Percentiles rank a stretch among this genome's conserved stretches.
Conservation (phyloP, 2,888 invertebrate species). For the Melanophora roralis region DNA sequence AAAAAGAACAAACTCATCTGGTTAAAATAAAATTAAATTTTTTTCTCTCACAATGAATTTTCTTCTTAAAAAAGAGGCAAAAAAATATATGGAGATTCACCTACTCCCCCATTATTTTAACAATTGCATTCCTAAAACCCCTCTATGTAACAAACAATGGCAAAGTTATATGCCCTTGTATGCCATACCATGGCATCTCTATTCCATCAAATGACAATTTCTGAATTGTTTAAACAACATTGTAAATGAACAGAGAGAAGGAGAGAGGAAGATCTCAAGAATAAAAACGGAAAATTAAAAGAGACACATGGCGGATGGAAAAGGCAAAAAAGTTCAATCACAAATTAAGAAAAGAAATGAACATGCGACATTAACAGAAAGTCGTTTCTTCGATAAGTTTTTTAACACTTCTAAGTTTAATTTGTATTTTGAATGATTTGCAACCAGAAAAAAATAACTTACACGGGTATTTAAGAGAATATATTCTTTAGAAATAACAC, state of each 20-base stretch:
- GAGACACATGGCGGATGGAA: constrained; percentile 48
- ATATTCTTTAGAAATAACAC: too few species aligned
- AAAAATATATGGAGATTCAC: constrained; percentile 27
- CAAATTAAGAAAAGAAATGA: constrained; percentile 63
- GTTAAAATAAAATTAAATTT: constrained; percentile 35
- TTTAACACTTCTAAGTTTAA: background rate
- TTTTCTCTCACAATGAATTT: constrained; percentile 1
- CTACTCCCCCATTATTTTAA: constrained; percentile 4
- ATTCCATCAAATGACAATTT: constrained; percentile 61
- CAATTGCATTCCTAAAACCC: constrained; percentile 9
- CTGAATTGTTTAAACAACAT: constrained; percentile 34
- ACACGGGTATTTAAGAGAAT: background rate
- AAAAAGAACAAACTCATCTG: constrained; percentile 51
- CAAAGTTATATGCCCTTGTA: constrained; percentile 50
- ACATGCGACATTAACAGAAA: constrained; percentile 62
- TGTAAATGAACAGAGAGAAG: constrained; percentile 6
- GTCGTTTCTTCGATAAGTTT: constrained; percentile 17
- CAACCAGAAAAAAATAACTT: background rate
- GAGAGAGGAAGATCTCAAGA: too few species aligned
- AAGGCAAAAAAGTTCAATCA: constrained; percentile 60
- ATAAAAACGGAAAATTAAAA: constrained; percentile 44
- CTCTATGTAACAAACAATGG: constrained; percentile 35
- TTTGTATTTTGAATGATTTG: constrained; percentile 14
- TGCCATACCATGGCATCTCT: constrained; percentile 41
- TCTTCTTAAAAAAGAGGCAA: background rate